phyloP scores from a whole-genome alignment of 2,888 invertebrate genomes.

The Unio pictorum region DNA sequence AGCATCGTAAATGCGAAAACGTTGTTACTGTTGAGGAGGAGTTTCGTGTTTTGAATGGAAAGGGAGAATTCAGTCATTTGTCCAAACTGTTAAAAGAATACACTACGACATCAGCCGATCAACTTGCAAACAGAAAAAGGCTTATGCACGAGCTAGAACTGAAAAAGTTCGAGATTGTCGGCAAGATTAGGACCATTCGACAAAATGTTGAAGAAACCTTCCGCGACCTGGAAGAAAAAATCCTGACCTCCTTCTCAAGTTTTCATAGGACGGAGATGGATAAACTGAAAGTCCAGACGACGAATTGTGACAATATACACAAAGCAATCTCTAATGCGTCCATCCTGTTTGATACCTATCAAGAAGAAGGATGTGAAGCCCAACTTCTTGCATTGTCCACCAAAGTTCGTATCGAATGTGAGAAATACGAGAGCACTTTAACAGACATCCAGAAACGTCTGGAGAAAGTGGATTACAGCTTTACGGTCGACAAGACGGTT shows the following conservation, averaged over 20 bases:
- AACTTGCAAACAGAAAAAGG: constrained; percentile 17
- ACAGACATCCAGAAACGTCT: constrained; percentile 13
- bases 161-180: constrained; percentile 15
- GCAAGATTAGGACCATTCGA: constrained; percentile 16
- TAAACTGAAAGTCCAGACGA: constrained; percentile 9
- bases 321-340: constrained; percentile 30
- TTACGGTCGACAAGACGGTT: constrained; percentile 16
- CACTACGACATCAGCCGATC: constrained; percentile 15
- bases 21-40: constrained; percentile 23
- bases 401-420: constrained; percentile 15
- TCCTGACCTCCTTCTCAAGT: constrained; percentile 20
- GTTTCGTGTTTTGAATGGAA: constrained; percentile 18
- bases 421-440: constrained; percentile 20
- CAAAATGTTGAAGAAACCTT: constrained; percentile 21
- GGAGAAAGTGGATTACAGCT: constrained; percentile 23
- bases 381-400: constrained; percentile 20
- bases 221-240: constrained; percentile 16
- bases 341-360: constrained; percentile 21
- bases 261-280: constrained; percentile 19
- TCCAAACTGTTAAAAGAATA: constrained; percentile 8
- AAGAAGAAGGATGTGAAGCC: constrained; percentile 21
- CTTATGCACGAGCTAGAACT: constrained; percentile 20
- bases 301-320: constrained; percentile 22
- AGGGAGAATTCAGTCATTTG: constrained; percentile 12
- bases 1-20: constrained; percentile 25